phyloP scores from a whole-genome alignment of 2,797 vertebrate species.

The Phataginus tricuspis region DNA sequence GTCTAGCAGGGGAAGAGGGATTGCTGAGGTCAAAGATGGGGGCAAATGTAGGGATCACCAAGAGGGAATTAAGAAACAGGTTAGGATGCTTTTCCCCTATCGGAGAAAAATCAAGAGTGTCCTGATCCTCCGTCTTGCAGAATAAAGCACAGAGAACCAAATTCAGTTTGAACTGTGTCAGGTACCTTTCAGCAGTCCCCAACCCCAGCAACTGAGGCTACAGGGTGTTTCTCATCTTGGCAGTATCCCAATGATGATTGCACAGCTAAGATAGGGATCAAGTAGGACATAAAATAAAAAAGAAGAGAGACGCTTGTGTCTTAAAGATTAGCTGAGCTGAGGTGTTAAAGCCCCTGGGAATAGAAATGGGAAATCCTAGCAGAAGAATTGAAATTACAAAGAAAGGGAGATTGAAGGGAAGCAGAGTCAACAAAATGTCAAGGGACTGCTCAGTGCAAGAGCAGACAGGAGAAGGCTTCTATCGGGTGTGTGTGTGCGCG shows the following conservation, averaged over 20 bases:
- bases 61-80: neutral
- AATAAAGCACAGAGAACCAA: neutral
- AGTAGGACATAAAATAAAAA: neutral
- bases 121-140: neutral
- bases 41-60: neutral
- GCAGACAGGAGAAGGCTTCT: slow-evolving; percentile 38
- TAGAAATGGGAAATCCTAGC: slow-evolving; percentile 53
- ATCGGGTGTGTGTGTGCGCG: neutral
- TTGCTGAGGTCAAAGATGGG: neutral
- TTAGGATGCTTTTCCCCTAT: neutral
- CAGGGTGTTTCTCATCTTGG: slow-evolving; percentile 5
- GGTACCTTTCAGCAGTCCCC: neutral
- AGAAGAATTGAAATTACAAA: slow-evolving; percentile 65
- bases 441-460: slow-evolving; percentile 41
- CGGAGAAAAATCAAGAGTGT: neutral
- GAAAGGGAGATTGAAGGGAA: slow-evolving; percentile 70
- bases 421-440: slow-evolving; percentile 71
- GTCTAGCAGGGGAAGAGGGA: no score
- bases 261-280: slow-evolving; percentile 53
- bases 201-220: neutral
- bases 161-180: neutral
- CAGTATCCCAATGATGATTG: slow-evolving; percentile 36
- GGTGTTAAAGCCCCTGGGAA: slow-evolving; percentile 55
- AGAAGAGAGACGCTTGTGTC: slow-evolving; percentile 59
- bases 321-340: slow-evolving; percentile 32